These are phyloP conservation scores for Lophochroa leadbeateri DNA, from an alignment of 2,113 vertebrate species.

Conservation along the genomic window DNA sequence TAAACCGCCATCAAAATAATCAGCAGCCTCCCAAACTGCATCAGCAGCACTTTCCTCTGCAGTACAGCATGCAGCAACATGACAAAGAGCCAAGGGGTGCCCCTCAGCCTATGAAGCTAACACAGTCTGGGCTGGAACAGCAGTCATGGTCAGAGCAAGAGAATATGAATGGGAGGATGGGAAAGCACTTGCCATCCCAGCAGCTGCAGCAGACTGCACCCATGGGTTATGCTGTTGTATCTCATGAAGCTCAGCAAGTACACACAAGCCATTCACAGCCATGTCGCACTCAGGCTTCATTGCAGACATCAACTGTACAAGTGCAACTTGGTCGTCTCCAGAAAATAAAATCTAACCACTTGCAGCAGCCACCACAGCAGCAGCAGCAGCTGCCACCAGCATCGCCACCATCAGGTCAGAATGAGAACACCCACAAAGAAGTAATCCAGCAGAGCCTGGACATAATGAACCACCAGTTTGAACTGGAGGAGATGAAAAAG, in stretches of 20 bases:
- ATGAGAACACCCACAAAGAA: slow-evolving; percentile 61
- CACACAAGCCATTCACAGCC: slow-evolving; percentile 40
- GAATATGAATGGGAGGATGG: not conserved
- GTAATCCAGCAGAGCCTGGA: slow-evolving; percentile 77
- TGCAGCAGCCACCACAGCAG: slow-evolving; percentile 53
- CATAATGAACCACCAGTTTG: slow-evolving; percentile 78
- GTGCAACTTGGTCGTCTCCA: slow-evolving; percentile 73
- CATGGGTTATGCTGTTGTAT: slow-evolving; percentile 36
- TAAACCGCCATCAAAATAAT: slow-evolving; percentile 56
- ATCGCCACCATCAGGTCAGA: not conserved
- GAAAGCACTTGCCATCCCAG: slow-evolving; percentile 71
- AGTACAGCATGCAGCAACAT: slow-evolving; percentile 58
- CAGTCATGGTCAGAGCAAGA: slow-evolving; percentile 24
- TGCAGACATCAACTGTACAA: slow-evolving; percentile 69
- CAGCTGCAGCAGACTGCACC: slow-evolving; percentile 71
- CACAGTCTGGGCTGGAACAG: slow-evolving; percentile 66
- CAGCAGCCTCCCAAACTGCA: slow-evolving; percentile 55
- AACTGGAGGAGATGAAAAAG: slow-evolving; percentile 82
- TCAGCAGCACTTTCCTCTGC: slow-evolving; percentile 61
- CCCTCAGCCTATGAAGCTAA: slow-evolving; percentile 53
- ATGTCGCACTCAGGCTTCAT: slow-evolving; percentile 26
- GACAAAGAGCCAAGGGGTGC: slow-evolving; percentile 61
- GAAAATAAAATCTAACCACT: slow-evolving; percentile 64
- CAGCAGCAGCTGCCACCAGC: not conserved
- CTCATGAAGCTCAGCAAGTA: slow-evolving; percentile 56